A percentile compares a stretch with the other conserved stretches of the same genome.
Conservation (phyloP, 2,888 invertebrate species). For the Anoplius nigerrimus region DNA sequence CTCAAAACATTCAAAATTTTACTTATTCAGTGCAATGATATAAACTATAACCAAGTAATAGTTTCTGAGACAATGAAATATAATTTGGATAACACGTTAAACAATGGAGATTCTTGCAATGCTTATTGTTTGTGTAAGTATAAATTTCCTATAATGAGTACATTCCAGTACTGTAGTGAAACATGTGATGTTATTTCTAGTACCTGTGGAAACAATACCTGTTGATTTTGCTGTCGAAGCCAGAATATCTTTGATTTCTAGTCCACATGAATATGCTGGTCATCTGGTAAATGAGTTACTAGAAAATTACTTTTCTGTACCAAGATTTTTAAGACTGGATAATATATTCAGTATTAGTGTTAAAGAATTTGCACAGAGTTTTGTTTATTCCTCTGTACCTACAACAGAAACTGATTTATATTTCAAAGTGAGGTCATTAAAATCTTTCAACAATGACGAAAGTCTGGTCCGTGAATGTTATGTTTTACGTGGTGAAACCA, state of each 20-base stretch:
- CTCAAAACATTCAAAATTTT: slow-evolving; percentile 63
- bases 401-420: slow-evolving; percentile 61
- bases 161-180: neutral
- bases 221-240: slow-evolving; percentile 57
- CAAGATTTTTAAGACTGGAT: slow-evolving; percentile 80
- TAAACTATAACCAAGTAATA: slow-evolving; percentile 47
- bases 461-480: slow-evolving; percentile 71
- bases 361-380: slow-evolving; percentile 73
- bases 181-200: slow-evolving; percentile 43
- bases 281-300: slow-evolving; percentile 79
- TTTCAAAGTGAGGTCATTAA: slow-evolving; percentile 74
- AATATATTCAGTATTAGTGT: slow-evolving; percentile 82
- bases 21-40: slow-evolving; percentile 45
- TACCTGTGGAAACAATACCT: slow-evolving; percentile 42
- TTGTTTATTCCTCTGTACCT: slow-evolving; percentile 66
- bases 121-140: slow-evolving; percentile 66
- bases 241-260: slow-evolving; percentile 62
- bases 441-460: slow-evolving; percentile 33
- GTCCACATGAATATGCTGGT: slow-evolving; percentile 54
- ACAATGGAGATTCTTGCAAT: slow-evolving; percentile 31
- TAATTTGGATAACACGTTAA: slow-evolving; percentile 59
- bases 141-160: neutral
- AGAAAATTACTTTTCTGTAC: slow-evolving; percentile 82
- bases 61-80: slow-evolving; percentile 62
- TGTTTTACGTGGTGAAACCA: slow-evolving; percentile 79